A percentile compares a stretch with the other conserved stretches of the same genome.
Evolutionary conservation across 35 echinoderm and acorn worm genomes (phyloP).

Genomic region (Apostichopus californicus): DNA sequence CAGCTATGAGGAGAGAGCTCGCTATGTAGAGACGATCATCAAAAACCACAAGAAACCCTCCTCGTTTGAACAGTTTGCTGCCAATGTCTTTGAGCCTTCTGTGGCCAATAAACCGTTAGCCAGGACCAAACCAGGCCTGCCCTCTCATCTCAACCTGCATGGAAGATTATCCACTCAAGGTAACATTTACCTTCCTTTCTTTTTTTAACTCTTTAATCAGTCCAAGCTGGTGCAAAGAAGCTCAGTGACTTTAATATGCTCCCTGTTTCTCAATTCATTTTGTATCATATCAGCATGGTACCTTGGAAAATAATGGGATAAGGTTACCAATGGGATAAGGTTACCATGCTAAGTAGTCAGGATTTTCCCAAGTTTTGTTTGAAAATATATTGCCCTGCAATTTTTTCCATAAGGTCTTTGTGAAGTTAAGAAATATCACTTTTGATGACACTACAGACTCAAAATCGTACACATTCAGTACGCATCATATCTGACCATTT

Average conservation of each 20-base stretch:
- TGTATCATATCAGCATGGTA: neutral
- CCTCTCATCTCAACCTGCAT: constrained; percentile 32
- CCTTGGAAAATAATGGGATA: too few species aligned
- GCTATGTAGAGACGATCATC: constrained; percentile 86
- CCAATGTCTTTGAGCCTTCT: constrained; percentile 94
- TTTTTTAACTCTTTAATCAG: neutral
- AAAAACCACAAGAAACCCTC: constrained; percentile 89
- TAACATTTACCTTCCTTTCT: neutral
- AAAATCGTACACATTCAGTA: too few species aligned
- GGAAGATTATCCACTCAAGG: neutral
- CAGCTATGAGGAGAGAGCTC: constrained; percentile 97
- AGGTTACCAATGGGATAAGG: too few species aligned
- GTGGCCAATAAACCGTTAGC: constrained; percentile 63
- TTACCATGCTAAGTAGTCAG: too few species aligned
- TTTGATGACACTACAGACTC: too few species aligned
- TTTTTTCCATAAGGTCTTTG: too few species aligned
- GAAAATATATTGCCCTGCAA: too few species aligned
- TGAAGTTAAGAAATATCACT: too few species aligned
- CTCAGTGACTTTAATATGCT: too few species aligned
- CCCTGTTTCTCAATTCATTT: too few species aligned
- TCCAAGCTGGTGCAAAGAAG: neutral
- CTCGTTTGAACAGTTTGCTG: constrained; percentile 94
- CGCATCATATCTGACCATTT: too few species aligned
- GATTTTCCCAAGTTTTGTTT: too few species aligned
- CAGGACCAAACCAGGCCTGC: constrained; percentile 42